phyloP scores from a whole-genome alignment of 2,113 vertebrate species.

The Indicator maculatus region DNA sequence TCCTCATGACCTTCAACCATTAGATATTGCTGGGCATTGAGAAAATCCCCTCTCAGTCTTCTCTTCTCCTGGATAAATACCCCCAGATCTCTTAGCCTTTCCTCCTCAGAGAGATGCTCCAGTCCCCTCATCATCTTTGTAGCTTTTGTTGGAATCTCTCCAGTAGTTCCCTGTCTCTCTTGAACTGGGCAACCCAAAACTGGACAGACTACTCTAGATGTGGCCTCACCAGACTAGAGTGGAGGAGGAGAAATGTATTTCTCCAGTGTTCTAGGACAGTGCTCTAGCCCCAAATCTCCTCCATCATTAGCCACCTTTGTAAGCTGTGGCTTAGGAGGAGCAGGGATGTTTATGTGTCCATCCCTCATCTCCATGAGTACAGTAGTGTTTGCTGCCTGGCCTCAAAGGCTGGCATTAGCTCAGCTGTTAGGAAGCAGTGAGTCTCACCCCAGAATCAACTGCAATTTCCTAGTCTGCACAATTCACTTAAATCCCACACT shows the following conservation, averaged over 20 bases:
- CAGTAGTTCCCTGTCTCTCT: no score
- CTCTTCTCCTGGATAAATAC: no score
- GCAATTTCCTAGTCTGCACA: not conserved
- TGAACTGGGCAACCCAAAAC: no score
- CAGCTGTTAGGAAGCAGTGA: not conserved
- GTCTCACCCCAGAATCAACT: not conserved
- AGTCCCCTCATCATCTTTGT: no score
- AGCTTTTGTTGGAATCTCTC: no score
- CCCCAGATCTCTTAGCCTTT: no score
- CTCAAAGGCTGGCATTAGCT: not conserved
- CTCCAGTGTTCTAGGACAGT: not conserved
- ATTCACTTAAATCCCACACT: constrained; percentile 39
- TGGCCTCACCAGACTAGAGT: no score
- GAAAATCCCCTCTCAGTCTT: no score
- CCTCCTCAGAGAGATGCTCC: no score
- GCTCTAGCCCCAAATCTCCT: not conserved
- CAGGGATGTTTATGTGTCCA: not conserved
- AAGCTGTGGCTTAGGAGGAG: not conserved
- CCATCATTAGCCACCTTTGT: not conserved
- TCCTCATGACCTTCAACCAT: no score
- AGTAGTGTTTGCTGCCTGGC: not conserved
- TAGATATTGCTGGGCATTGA: no score
- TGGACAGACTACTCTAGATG: no score
- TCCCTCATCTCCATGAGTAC: not conserved
- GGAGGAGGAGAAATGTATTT: not conserved